phyloP scores from a whole-genome alignment of 1,140 invertebrate genomes.

The Ceratina australensis region DNA sequence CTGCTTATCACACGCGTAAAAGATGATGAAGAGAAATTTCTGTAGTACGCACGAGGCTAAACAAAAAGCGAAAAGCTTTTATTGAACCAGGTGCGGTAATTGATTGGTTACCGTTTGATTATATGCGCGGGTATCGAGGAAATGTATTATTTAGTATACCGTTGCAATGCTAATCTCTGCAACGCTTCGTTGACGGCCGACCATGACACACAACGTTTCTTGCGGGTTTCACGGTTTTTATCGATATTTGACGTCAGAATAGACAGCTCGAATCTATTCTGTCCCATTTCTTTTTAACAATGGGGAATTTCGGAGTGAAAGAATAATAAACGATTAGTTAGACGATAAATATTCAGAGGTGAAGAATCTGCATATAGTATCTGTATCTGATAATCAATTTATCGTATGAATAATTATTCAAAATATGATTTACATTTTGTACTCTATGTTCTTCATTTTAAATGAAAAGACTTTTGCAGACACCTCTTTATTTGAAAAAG shows the following conservation, averaged over 20 bases:
- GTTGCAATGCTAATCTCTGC: not conserved
- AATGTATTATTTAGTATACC: slow-evolving; percentile 7
- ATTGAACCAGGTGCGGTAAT: not conserved
- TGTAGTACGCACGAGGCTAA: not conserved
- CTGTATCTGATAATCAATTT: too few relatives aligned
- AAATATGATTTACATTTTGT: too few relatives aligned
- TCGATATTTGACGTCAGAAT: not conserved
- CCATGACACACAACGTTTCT: slow-evolving; percentile 35
- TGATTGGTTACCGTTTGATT: not conserved
- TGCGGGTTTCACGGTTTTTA: slow-evolving; percentile 1
- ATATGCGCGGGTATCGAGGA: not conserved
- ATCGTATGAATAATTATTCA: too few relatives aligned
- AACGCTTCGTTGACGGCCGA: slow-evolving; percentile 23
- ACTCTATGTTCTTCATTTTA: too few relatives aligned
- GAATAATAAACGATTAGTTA: too few relatives aligned
- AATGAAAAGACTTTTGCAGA: too few relatives aligned
- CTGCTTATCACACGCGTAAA: too few relatives aligned
- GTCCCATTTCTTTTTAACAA: too few relatives aligned
- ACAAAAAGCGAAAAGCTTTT: not conserved
- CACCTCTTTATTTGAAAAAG: too few relatives aligned
- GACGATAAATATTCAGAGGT: too few relatives aligned
- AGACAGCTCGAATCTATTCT: not conserved
- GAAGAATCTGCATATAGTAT: too few relatives aligned
- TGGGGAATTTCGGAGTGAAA: too few relatives aligned
- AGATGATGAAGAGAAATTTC: not conserved